A percentile compares a stretch with the other conserved stretches of the same genome.
These are phyloP conservation scores for Automeris io DNA, from an alignment of 2,888 invertebrate species.

Conservation along the genomic window DNA sequence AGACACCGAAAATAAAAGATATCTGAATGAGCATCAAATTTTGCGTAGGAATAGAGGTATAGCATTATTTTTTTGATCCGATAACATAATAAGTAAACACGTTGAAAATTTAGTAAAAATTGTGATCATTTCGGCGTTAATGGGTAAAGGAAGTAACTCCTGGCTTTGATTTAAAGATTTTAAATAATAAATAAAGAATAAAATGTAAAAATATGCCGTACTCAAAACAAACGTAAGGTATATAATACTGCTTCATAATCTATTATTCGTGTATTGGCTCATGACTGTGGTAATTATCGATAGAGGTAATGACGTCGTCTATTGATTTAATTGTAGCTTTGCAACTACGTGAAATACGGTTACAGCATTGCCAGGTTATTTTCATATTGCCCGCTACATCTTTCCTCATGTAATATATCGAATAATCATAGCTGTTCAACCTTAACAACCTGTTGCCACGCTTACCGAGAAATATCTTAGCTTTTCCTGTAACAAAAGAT, in stretches of 20 bases:
- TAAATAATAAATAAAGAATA: not conserved
- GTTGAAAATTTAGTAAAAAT: too few relatives aligned
- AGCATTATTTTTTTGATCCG: too few relatives aligned
- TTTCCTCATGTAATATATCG: slow-evolving; percentile 16
- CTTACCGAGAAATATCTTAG: slow-evolving; percentile 12
- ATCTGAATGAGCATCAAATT: too few relatives aligned
- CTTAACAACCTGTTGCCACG: slow-evolving; percentile 19
- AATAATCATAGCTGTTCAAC: slow-evolving; percentile 17
- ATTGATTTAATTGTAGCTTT: slow-evolving; percentile 27
- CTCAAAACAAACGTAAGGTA: not conserved
- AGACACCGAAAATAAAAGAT: too few relatives aligned
- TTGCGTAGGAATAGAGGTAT: too few relatives aligned
- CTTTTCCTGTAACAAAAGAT: not conserved
- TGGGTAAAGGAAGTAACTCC: too few relatives aligned
- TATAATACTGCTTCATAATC: not conserved
- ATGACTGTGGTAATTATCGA: slow-evolving; percentile 19
- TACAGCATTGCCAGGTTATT: slow-evolving; percentile 25
- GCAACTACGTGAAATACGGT: slow-evolving; percentile 15
- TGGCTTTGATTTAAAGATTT: too few relatives aligned
- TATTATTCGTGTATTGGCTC: slow-evolving; percentile 3
- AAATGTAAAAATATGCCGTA: not conserved
- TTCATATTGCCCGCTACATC: slow-evolving; percentile 4
- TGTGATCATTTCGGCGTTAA: too few relatives aligned
- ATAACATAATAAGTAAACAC: too few relatives aligned
- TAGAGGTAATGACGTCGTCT: slow-evolving; percentile 17